Conservation (phyloP, 2,888 invertebrate genomes). For the Bhutanitis thaidina region DNA sequence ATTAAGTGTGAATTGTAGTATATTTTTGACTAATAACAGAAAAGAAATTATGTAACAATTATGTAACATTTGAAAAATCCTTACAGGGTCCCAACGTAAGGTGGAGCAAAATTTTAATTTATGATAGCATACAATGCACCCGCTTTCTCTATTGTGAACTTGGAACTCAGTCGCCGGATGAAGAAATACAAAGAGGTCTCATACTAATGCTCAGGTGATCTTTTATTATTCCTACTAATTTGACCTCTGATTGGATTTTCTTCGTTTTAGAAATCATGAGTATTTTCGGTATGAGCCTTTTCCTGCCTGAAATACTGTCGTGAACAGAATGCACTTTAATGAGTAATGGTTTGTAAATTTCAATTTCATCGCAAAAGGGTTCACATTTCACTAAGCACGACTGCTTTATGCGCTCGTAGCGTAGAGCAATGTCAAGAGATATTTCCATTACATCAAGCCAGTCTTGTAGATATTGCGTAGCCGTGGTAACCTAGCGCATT, state of each 20-base stretch:
- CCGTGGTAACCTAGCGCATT: too few relatives aligned
- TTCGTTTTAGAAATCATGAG: background rate
- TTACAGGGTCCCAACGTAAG: conserved; percentile 60
- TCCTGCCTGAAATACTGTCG: background rate
- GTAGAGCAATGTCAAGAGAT: too few relatives aligned
- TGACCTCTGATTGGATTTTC: background rate
- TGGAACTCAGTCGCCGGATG: conserved; percentile 44
- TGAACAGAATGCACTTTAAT: too few relatives aligned
- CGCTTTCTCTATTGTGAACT: conserved; percentile 63
- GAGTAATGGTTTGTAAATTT: too few relatives aligned
- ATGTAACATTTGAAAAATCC: conserved; percentile 4
- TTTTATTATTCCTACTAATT: conserved; percentile 1
- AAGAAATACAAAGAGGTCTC: conserved; percentile 49
- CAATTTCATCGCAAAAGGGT: too few relatives aligned
- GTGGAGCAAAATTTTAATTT: conserved; percentile 62
- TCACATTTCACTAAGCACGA: too few relatives aligned
- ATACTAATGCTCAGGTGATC: conserved; percentile 60
- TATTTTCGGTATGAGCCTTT: background rate
- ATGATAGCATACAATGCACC: conserved; percentile 64
- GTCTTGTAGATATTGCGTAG: too few relatives aligned
- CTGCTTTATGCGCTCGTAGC: too few relatives aligned
- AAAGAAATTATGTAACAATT: too few relatives aligned
- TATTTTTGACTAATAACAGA: too few relatives aligned
- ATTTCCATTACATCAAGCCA: too few relatives aligned
- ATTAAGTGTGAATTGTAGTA: too few relatives aligned